These are phyloP conservation scores for Cydia fagiglandana DNA, from an alignment of 1,140 invertebrate species.

Conservation along the genomic window DNA sequence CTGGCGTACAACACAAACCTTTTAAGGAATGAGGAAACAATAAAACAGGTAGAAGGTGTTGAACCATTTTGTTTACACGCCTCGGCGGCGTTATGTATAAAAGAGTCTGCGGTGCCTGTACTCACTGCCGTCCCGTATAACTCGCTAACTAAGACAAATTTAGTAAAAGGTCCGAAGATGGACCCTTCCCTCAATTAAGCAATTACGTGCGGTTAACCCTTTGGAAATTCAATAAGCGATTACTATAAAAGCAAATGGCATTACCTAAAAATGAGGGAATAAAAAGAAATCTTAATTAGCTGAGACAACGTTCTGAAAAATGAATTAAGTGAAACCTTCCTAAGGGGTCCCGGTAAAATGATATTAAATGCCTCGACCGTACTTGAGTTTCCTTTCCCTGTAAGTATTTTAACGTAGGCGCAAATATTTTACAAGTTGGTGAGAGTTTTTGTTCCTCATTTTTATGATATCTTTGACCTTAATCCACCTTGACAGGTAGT, in stretches of 20 bases:
- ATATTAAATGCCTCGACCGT: slow-evolving; percentile 31
- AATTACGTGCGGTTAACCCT: slow-evolving; percentile 47
- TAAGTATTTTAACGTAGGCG: slow-evolving; percentile 22
- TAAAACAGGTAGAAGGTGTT: slow-evolving; percentile 38
- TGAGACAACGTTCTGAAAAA: slow-evolving; percentile 30
- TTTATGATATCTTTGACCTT: slow-evolving; percentile 28
- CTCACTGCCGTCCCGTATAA: slow-evolving; percentile 40
- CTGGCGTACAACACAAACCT: slow-evolving; percentile 34
- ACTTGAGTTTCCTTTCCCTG: slow-evolving; percentile 19
- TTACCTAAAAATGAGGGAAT: slow-evolving; percentile 30
- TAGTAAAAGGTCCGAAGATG: slow-evolving; percentile 43
- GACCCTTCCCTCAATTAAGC: slow-evolving; percentile 51
- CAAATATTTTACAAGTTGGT: slow-evolving; percentile 20
- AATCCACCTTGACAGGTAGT: not conserved
- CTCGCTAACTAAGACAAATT: slow-evolving; percentile 48
- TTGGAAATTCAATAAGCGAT: slow-evolving; percentile 48
- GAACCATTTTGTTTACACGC: slow-evolving; percentile 37
- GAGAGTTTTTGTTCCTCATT: slow-evolving; percentile 3
- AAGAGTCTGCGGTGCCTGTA: slow-evolving; percentile 30
- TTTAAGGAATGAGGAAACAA: slow-evolving; percentile 39
- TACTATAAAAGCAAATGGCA: slow-evolving; percentile 39
- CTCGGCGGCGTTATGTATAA: slow-evolving; percentile 26
- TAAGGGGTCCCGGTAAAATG: slow-evolving; percentile 28
- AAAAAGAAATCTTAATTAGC: slow-evolving; percentile 31
- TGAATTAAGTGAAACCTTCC: slow-evolving; percentile 30